Base-by-base conservation (phyloP, 2,113 vertebrate species). In the Heterotilapia buettikoferi region DNA sequence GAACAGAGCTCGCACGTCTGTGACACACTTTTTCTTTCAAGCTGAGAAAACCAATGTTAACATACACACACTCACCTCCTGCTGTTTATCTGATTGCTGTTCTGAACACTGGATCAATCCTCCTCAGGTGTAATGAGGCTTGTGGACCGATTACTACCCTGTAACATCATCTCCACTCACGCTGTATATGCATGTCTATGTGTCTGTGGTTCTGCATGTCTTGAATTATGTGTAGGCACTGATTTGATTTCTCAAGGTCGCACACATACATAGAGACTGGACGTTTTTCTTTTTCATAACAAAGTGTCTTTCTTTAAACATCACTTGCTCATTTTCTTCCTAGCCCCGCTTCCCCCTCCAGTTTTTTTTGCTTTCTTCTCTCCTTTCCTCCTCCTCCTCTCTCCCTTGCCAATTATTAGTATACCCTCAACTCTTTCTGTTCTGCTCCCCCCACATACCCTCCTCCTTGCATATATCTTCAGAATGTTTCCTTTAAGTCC, bases 401-500 rank as follows among this genome's bases (percentile, higher is more conserved):
- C 31, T 53, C 38, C 40, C 19, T 83, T 73, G 61, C 43, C 76
- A 82, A 87, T 93, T 84, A 93, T 92, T 92, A 92, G 85, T 31
- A 81, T 76, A 90, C 92, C 92, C 92, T 94, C 89, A 91, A 90
- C 59, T 86, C 10, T 78, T 82, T 83, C 68, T 82, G 47, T 38
- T 47, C 56, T 66, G 52, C 59, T 38, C 57, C 84, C 80, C 81
- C 54, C 3, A 68, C 79, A 82, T 80, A 82, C 59, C n/a, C 83
- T 53, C 33, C 85, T 89, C 59, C 76, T 85, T 84, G 86, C 86
- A 91, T 90, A 85, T 13, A 90, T 91, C 82, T 85, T 90, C 86
- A 84, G 82, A 88, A 90, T 90, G 43, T 92, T 87, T 89, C 71
- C 89, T 92, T 93, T 57, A 90, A 73, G 14, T 85, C 83, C 29